Evolutionary conservation across 2,113 vertebrate species (phyloP).

Genomic region (Glareola pratincola): DNA sequence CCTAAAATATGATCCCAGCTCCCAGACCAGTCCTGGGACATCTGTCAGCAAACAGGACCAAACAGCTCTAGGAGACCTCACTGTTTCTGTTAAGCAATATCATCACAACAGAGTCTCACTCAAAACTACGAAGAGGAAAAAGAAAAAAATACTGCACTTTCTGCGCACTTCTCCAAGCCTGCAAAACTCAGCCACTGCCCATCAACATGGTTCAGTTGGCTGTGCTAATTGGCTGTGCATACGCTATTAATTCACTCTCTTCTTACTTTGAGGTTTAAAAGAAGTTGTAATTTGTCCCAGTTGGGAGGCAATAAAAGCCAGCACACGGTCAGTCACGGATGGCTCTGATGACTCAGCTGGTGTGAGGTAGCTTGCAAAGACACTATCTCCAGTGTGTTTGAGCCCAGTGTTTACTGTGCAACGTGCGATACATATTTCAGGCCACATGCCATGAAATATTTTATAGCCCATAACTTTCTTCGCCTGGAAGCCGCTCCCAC

Average conservation of each 20-base stretch:
- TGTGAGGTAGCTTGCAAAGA: not conserved
- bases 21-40: not conserved
- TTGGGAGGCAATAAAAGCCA: constrained; percentile 10
- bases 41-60: not conserved
- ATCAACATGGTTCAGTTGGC: not conserved
- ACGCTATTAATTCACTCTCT: not conserved
- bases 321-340: not conserved
- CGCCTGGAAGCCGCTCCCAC: not conserved
- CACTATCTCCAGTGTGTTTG: not conserved
- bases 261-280: constrained; percentile 4
- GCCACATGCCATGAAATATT: not conserved
- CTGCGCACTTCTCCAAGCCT: not conserved
- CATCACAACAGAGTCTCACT: not conserved
- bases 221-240: not conserved
- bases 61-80: not conserved
- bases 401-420: not conserved
- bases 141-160: not conserved
- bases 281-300: constrained; percentile 19
- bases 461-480: not conserved
- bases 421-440: accelerated
- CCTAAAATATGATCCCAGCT: not conserved
- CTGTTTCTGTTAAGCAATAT: not conserved
- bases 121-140: not conserved
- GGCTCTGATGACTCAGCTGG: not conserved
- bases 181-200: not conserved